Evolutionary conservation across 2,113 vertebrate species (phyloP).

Genomic region (Edolisoma coerulescens): DNA sequence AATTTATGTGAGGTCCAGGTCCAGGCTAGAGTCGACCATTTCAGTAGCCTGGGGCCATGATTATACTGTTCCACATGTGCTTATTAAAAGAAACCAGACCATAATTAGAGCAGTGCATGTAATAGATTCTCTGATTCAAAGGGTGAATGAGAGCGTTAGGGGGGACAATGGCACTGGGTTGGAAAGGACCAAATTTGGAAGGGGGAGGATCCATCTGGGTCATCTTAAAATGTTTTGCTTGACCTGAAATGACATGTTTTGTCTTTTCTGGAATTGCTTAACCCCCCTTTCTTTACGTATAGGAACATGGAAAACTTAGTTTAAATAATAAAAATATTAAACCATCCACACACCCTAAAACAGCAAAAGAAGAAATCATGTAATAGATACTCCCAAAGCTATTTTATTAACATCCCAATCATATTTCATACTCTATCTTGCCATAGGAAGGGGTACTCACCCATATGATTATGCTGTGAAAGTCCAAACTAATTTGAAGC

Average conservation of each 20-base stretch:
- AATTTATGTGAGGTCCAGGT: background rate
- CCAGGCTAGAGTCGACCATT: background rate
- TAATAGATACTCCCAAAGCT: background rate
- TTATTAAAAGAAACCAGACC: slow-evolving; percentile 33
- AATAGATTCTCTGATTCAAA: slow-evolving; percentile 16
- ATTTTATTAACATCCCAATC: background rate
- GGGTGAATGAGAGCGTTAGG: background rate
- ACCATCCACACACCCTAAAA: background rate
- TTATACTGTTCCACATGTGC: slow-evolving; percentile 5
- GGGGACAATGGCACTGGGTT: background rate
- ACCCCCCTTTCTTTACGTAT: background rate
- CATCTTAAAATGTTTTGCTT: background rate
- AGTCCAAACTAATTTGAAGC: background rate
- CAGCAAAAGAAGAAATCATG: background rate
- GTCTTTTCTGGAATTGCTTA: background rate
- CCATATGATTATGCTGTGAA: background rate
- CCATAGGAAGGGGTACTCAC: background rate
- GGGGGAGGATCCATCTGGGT: background rate
- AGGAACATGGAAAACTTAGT: background rate
- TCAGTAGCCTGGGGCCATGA: background rate
- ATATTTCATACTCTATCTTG: background rate
- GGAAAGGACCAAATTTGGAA: background rate
- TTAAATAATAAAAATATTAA: background rate
- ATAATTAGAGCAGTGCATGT: background rate
- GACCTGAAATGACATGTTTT: background rate